Base-by-base conservation (phyloP, 2,888 invertebrate species). In the Cremastinae sp. region DNA sequence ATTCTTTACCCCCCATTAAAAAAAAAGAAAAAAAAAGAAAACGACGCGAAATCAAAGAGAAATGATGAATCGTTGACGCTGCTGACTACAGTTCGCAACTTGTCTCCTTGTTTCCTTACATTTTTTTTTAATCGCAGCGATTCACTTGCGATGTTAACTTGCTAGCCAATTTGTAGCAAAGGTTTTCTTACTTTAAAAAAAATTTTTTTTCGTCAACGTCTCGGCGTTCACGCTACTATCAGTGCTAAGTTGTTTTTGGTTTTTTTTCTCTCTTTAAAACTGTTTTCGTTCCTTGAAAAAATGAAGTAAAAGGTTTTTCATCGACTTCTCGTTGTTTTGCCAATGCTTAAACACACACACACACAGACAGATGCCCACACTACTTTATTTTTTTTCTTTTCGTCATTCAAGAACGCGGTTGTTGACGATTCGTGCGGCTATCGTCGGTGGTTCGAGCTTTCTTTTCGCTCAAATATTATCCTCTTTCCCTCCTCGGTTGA, bases 391-490 rank as follows among this genome's bases (percentile, higher is more conserved):
- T 16, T 43, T 45, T 16, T 54, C 9, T 34, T 41, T 38, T 16
- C 20, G 41, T 43, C 38, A 28, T 14, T 53, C 53, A 53, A 66
- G 5, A 49, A 12, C 22, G 43, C 22, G 45, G 45, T 41, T 51
- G 54, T 34, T 59, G 28, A 28, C 64, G 58, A 61, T 36, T 16
- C 49, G 10, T 34, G 54, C 34, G 49, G 41, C 62, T 74, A 64
- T 79, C 70, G 78, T 74, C 78, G 80, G 77, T 80, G 77, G 77
- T 77, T 75, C 59, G 51, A 54, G 28, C 28, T 28, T 28, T n/a
- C n/a, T n/a, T 70, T 54, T 53, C 51, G 64, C 69, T 72, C 54
- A 59, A 70, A 70, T 34, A 16, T n/a, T n/a, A 70, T 12, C 20
- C 16, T 47, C 22, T 20, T 18, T 14, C 41, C 16, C 38, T 28